Evolutionary conservation across 2,888 invertebrate species (phyloP).

Genomic region (Heliconius sara): DNA sequence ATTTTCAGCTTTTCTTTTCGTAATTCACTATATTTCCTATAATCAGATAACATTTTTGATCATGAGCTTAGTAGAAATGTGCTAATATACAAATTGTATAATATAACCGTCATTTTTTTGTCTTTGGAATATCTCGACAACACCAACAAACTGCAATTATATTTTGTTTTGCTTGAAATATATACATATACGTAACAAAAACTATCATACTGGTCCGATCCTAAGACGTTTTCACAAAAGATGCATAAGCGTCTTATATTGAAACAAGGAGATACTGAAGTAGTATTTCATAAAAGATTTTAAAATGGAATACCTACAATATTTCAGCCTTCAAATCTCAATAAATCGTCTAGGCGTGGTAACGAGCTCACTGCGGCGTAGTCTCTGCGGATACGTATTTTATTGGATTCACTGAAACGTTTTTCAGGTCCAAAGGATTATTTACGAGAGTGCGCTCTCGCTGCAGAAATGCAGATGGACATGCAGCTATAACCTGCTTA

Average conservation of each 20-base stretch:
- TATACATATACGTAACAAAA: neutral
- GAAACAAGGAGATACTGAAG: conserved; percentile 54
- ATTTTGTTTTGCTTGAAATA: conserved; percentile 23
- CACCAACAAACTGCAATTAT: conserved; percentile 13
- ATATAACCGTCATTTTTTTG: neutral
- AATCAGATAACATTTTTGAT: too few species aligned
- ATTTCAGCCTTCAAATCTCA: conserved; percentile 83
- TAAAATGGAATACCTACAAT: conserved; percentile 81
- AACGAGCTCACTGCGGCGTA: conserved; percentile 83
- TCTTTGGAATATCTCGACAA: neutral
- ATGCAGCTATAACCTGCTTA: conserved; percentile 54
- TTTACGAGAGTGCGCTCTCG: conserved; percentile 79
- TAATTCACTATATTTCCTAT: too few species aligned
- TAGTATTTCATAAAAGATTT: conserved; percentile 77
- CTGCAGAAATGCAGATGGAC: conserved; percentile 82
- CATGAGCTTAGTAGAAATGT: neutral
- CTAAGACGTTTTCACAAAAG: conserved; percentile 20
- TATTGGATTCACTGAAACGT: conserved; percentile 84
- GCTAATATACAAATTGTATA: neutral
- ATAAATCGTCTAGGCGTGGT: conserved; percentile 84
- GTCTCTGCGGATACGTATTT: conserved; percentile 84
- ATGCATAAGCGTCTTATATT: conserved; percentile 33
- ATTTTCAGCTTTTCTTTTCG: too few species aligned
- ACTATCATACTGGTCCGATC: neutral
- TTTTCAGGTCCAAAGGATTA: conserved; percentile 83